phyloP scores from a whole-genome alignment of 1,140 invertebrate genomes.

The Drosophila sp. region DNA sequence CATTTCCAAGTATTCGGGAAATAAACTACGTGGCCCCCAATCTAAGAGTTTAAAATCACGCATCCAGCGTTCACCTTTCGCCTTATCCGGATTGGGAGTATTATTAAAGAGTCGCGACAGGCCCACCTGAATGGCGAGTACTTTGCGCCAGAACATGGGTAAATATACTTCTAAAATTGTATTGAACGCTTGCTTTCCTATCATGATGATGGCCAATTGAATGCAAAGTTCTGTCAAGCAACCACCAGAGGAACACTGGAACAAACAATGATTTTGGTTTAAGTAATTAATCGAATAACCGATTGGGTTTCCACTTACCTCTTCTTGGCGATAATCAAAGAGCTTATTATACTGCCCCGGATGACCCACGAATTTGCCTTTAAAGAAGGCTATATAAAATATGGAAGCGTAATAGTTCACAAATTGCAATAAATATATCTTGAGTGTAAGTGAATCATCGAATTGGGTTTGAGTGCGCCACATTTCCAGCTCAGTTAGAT shows the following conservation, averaged over 20 bases:
- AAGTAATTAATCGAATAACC: not conserved
- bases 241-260: conserved; percentile 91
- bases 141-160: conserved; percentile 89
- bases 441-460: conserved; percentile 97
- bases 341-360: conserved; percentile 91
- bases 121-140: conserved; percentile 86
- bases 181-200: conserved; percentile 97
- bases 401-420: conserved; percentile 99
- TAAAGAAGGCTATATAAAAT: conserved; percentile 99
- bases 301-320: conserved; percentile 84
- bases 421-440: conserved; percentile 98
- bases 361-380: conserved; percentile 95
- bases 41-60: conserved; percentile 95
- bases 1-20: conserved; percentile 99
- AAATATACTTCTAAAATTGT: conserved; percentile 92
- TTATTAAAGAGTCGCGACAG: conserved; percentile 65
- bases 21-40: conserved; percentile 95
- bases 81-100: conserved; percentile 73
- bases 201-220: conserved; percentile 97
- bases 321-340: conserved; percentile 92
- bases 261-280: conserved; percentile 29
- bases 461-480: conserved; percentile 98
- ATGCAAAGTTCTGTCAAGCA: conserved; percentile 96
- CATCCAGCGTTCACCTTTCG: conserved; percentile 90
- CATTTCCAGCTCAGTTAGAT: conserved; percentile 97